phyloP scores from a whole-genome alignment of 1,140 invertebrate genomes.

The Drosophila watanabei region DNA sequence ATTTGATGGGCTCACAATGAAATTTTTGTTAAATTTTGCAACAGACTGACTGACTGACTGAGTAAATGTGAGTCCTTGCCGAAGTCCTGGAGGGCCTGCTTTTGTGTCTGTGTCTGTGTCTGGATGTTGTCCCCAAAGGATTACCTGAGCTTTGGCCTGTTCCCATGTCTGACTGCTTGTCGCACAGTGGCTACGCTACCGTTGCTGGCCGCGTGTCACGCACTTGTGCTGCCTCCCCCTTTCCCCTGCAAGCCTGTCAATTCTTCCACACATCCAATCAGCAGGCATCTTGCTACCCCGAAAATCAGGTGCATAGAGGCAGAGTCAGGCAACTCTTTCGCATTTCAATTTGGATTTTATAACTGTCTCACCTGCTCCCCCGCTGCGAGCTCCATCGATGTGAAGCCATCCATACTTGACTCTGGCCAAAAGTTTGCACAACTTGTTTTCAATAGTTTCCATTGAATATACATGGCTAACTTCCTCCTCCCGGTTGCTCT shows the following conservation, averaged over 20 bases:
- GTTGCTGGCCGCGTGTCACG: slow-evolving; percentile 59
- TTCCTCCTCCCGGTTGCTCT: slow-evolving; percentile 19
- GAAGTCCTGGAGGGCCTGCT: neutral
- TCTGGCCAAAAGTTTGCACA: slow-evolving; percentile 54
- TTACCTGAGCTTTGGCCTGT: slow-evolving; percentile 78
- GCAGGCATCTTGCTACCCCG: neutral
- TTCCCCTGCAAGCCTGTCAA: slow-evolving; percentile 46
- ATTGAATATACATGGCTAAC: slow-evolving; percentile 44
- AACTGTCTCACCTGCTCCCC: slow-evolving; percentile 20
- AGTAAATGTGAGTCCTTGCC: slow-evolving; percentile 29
- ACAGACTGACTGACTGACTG: slow-evolving; percentile 6
- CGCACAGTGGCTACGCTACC: slow-evolving; percentile 21
- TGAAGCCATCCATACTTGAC: slow-evolving; percentile 37
- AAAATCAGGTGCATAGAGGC: slow-evolving; percentile 11
- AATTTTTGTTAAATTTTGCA: slow-evolving; percentile 71
- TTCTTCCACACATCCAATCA: slow-evolving; percentile 35
- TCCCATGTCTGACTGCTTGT: slow-evolving; percentile 44
- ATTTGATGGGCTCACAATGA: slow-evolving; percentile 38
- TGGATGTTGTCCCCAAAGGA: slow-evolving; percentile 66
- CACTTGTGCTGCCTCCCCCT: slow-evolving; percentile 46
- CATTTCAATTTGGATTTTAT: slow-evolving; percentile 58
- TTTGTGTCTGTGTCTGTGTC: slow-evolving; percentile 4
- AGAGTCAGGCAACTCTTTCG: slow-evolving; percentile 49
- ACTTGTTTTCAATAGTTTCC: slow-evolving; percentile 60
- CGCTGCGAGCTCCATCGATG: slow-evolving; percentile 1